phyloP scores from a whole-genome alignment of 2,888 invertebrate genomes.

The Epiblema foenella region DNA sequence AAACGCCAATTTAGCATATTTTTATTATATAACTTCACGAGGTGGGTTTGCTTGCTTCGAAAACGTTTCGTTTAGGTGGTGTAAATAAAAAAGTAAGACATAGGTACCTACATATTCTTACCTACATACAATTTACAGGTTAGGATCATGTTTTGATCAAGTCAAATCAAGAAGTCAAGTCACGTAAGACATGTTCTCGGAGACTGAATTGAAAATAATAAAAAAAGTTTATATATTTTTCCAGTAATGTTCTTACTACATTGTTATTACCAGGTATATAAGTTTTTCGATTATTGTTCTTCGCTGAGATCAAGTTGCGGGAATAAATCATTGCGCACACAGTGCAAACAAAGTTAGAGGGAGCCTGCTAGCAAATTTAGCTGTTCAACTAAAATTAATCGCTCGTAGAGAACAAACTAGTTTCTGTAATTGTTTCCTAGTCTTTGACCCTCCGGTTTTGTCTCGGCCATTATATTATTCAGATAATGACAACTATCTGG shows the following conservation, averaged over 20 bases:
- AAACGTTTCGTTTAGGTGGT: too few species aligned
- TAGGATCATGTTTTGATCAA: too few species aligned
- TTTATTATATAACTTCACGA: not conserved
- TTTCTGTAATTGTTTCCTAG: slow-evolving; percentile 76
- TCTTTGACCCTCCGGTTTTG: slow-evolving; percentile 69
- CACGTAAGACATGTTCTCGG: not conserved
- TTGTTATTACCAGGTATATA: not conserved
- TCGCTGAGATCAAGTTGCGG: slow-evolving; percentile 52
- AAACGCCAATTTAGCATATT: too few species aligned
- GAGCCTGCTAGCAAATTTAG: slow-evolving; percentile 61
- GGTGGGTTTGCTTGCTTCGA: not conserved
- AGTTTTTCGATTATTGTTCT: slow-evolving; percentile 32
- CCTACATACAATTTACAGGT: too few species aligned
- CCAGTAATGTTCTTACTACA: too few species aligned
- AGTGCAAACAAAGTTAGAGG: slow-evolving; percentile 61
- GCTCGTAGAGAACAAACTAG: slow-evolving; percentile 69
- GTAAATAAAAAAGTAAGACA: too few species aligned
- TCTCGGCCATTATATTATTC: slow-evolving; percentile 63
- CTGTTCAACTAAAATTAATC: slow-evolving; percentile 75
- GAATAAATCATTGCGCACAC: slow-evolving; percentile 56
- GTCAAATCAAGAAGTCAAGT: too few species aligned
- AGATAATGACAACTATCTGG: slow-evolving; percentile 63
- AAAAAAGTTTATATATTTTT: not conserved
- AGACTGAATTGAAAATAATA: not conserved
- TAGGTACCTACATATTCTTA: too few species aligned